Percentiles rank a stretch among this genome's conserved stretches.
Evolutionary conservation across 2,888 invertebrate species (phyloP).

Genomic region (Trachelus troglodyta): DNA sequence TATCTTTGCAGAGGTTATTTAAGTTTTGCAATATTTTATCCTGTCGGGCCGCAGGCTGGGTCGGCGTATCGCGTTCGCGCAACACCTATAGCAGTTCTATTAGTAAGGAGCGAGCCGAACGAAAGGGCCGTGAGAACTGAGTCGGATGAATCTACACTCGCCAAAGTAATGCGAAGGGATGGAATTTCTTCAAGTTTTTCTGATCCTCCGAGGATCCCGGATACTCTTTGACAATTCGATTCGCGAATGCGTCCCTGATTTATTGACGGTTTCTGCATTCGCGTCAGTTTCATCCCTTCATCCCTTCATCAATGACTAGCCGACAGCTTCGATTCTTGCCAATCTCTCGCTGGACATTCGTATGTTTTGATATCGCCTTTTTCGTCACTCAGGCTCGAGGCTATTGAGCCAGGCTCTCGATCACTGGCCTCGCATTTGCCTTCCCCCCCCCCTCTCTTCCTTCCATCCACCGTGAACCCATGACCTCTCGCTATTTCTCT

Average conservation of each 20-base stretch:
- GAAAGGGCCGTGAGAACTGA: not conserved
- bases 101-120: no score
- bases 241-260: not conserved
- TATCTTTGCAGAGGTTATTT: slow-evolving; percentile 50
- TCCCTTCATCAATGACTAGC: not conserved
- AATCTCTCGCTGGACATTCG: slow-evolving; percentile 1
- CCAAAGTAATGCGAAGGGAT: not conserved
- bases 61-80: slow-evolving; percentile 5
- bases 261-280: not conserved
- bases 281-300: not conserved
- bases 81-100: not conserved
- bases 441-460: slow-evolving; percentile 14
- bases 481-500: not conserved
- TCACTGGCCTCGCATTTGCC: slow-evolving; percentile 6
- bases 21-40: slow-evolving; percentile 50
- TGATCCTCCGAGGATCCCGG: not conserved
- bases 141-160: not conserved
- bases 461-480: not conserved
- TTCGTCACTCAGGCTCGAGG: not conserved
- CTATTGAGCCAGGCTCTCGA: slow-evolving; percentile 7
- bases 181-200: not conserved
- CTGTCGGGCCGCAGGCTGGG: slow-evolving; percentile 4
- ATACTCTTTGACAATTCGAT: not conserved
- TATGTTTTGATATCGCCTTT: slow-evolving; percentile 36
- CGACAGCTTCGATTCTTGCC: not conserved